phyloP scores from a whole-genome alignment of 1,140 invertebrate species.

The Heliconius congener region DNA sequence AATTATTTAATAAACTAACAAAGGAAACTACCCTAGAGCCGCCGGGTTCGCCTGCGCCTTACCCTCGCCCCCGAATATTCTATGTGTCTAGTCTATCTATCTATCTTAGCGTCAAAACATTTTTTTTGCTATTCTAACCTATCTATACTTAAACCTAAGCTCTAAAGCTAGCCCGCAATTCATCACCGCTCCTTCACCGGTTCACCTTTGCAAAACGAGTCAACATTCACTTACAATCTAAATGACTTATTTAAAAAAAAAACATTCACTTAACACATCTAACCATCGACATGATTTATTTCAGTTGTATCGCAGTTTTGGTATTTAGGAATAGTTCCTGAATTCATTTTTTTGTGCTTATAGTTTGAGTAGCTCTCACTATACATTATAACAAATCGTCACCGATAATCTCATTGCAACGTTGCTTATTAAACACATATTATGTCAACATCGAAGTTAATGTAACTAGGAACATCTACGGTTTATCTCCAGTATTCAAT shows the following conservation, averaged over 20 bases:
- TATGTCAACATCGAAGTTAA: conserved; percentile 63
- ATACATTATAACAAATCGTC: conserved; percentile 54
- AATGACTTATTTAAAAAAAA: conserved; percentile 74
- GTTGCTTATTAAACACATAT: conserved; percentile 55
- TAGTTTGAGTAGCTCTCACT: conserved; percentile 52
- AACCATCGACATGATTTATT: conserved; percentile 69
- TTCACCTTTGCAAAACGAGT: conserved; percentile 61
- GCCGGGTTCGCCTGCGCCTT: conserved; percentile 49
- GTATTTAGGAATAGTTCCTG: conserved; percentile 69
- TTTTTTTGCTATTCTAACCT: conserved; percentile 78
- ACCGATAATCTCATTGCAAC: conserved; percentile 63
- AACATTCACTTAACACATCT: conserved; percentile 77
- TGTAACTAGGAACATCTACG: conserved; percentile 76
- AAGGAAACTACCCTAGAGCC: conserved; percentile 77
- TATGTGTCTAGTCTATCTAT: conserved; percentile 72
- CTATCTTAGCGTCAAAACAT: conserved; percentile 79
- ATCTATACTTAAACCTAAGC: conserved; percentile 76
- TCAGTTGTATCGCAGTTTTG: conserved; percentile 69
- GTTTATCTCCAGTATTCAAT: conserved; percentile 58
- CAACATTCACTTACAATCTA: conserved; percentile 69
- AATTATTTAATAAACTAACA: conserved; percentile 81
- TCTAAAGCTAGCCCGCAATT: conserved; percentile 69
- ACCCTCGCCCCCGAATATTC: conserved; percentile 59
- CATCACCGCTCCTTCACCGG: conserved; percentile 55
- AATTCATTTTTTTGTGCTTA: conserved; percentile 68